Conservation (phyloP, 2,888 invertebrate genomes). For the Xylophagus ater region DNA sequence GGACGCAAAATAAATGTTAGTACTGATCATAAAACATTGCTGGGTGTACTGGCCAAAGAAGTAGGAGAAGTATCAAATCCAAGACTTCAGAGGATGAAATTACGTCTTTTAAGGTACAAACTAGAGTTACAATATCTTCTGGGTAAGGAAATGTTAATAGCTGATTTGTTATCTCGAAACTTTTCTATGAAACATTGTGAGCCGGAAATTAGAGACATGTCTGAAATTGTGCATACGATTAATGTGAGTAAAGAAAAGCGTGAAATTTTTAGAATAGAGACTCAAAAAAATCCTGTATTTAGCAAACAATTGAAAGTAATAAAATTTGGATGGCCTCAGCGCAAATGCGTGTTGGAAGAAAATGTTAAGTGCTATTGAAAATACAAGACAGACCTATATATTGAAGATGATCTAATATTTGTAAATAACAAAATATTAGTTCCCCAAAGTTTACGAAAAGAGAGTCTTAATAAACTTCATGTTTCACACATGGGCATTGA, state of each 20-base stretch:
- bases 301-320: neutral
- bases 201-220: neutral
- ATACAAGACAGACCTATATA: conserved; percentile 6
- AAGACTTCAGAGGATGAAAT: neutral
- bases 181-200: conserved; percentile 1
- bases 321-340: neutral
- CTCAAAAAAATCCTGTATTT: neutral
- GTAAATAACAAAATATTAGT: neutral
- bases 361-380: neutral
- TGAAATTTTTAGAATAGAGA: neutral
- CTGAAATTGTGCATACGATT: neutral
- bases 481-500: conserved; percentile 7
- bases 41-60: neutral
- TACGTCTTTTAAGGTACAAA: neutral
- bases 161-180: conserved; percentile 8
- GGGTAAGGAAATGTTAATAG: conserved; percentile 10
- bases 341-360: neutral
- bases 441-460: neutral
- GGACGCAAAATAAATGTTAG: neutral
- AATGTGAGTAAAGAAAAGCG: conserved; percentile 4
- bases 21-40: neutral
- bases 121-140: conserved; percentile 3
- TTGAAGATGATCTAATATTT: neutral
- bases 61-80: neutral
- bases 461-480: conserved; percentile 3